These are phyloP conservation scores for Kryptolebias ocellatus DNA, from an alignment of 2,797 vertebrate genomes.

Conservation along the genomic window DNA sequence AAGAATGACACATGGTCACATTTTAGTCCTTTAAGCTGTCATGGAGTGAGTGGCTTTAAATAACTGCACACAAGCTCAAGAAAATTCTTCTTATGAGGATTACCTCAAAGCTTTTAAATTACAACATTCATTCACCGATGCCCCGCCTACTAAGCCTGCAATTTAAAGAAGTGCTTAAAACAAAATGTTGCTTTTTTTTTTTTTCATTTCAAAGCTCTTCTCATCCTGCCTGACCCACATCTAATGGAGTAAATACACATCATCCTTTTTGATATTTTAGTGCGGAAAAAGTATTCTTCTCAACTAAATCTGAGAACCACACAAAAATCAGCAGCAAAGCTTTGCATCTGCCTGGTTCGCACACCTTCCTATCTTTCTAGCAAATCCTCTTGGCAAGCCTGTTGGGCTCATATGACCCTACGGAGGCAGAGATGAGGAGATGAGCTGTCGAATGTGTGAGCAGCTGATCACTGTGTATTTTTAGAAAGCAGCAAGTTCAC, in stretches of 20 bases:
- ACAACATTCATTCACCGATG: slow-evolving; percentile 27
- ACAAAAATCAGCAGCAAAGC: slow-evolving; percentile 18
- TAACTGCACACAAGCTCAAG: slow-evolving; percentile 49
- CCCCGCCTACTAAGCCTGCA: slow-evolving; percentile 30
- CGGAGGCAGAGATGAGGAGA: slow-evolving; percentile 70
- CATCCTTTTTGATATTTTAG: slow-evolving; percentile 10
- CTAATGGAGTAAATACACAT: slow-evolving; percentile 19
- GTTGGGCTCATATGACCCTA: slow-evolving; percentile 57
- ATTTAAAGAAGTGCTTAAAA: slow-evolving; percentile 45
- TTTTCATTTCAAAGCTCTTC: slow-evolving; percentile 18
- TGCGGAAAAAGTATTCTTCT: slow-evolving; percentile 6
- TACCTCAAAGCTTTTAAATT: slow-evolving; percentile 58
- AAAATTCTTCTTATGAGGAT: slow-evolving; percentile 61
- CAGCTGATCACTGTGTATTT: slow-evolving; percentile 81
- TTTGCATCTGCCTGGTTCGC: slow-evolving; percentile 34
- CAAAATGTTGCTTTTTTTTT: slow-evolving; percentile 47
- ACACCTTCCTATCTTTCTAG: slow-evolving; percentile 37
- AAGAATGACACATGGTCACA: slow-evolving; percentile 64
- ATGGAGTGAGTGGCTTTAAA: slow-evolving; percentile 57
- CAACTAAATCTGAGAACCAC: not conserved
- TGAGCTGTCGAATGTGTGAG: slow-evolving; percentile 79
- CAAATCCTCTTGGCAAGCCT: slow-evolving; percentile 47
- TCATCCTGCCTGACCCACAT: slow-evolving; percentile 25
- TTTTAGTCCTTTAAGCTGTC: slow-evolving; percentile 63
- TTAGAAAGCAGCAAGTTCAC: slow-evolving; percentile 68